These are phyloP conservation scores for Glomeris marginata DNA, from an alignment of 2,888 invertebrate genomes.

Conservation along the genomic window DNA sequence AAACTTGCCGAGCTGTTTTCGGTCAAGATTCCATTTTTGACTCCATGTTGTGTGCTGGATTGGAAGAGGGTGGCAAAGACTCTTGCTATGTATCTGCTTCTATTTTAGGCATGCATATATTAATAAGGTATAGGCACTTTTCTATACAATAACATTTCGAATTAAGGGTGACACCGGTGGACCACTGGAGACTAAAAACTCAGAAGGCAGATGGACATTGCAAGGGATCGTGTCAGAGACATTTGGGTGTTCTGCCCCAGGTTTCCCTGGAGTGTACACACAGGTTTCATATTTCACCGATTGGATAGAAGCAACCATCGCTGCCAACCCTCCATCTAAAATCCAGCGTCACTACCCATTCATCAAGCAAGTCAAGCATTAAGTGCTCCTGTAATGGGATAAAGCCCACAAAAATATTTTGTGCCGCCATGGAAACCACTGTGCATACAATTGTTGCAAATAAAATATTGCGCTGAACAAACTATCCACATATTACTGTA, in stretches of 20 bases:
- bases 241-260: slow-evolving; percentile 5
- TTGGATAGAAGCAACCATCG: slow-evolving; percentile 2
- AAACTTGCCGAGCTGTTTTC: background rate
- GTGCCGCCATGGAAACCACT: too few relatives aligned
- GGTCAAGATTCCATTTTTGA: background rate
- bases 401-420: too few relatives aligned
- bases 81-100: slow-evolving; percentile 2
- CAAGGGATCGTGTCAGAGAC: slow-evolving; percentile 7
- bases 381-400: too few relatives aligned
- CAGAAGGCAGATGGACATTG: background rate
- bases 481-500: too few relatives aligned
- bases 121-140: background rate
- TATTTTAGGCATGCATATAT: too few relatives aligned
- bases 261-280: slow-evolving; percentile 6
- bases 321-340: too few relatives aligned
- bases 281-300: background rate
- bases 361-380: too few relatives aligned
- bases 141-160: background rate
- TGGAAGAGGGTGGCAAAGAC: slow-evolving; percentile 3
- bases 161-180: slow-evolving; percentile 9
- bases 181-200: background rate
- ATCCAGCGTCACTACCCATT: too few relatives aligned
- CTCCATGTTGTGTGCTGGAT: slow-evolving; percentile 9
- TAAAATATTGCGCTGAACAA: too few relatives aligned
- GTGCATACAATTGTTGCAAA: too few relatives aligned